Conservation (phyloP, 2,888 invertebrate species). For the Teinopalpus imperialis region DNA sequence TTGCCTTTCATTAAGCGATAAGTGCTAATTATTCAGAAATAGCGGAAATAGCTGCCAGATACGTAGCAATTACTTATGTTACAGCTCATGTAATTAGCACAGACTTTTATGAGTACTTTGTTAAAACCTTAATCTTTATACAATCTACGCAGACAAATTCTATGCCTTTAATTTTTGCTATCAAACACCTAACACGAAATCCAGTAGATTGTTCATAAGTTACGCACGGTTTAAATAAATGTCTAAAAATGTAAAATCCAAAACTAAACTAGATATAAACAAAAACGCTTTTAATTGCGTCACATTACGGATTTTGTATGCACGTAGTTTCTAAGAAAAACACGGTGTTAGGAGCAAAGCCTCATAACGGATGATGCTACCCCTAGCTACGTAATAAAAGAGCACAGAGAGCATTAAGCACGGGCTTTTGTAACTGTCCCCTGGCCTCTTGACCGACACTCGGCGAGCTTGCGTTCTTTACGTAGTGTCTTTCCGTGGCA, state of each 20-base stretch:
- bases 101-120: too few relatives aligned
- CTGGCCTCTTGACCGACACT: slow-evolving; percentile 49
- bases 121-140: too few relatives aligned
- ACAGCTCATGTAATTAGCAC: neutral
- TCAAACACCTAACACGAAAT: too few relatives aligned
- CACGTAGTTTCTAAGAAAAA: neutral
- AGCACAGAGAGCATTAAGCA: slow-evolving; percentile 6
- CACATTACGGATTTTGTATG: too few relatives aligned
- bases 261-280: too few relatives aligned
- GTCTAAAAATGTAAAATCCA: too few relatives aligned
- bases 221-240: too few relatives aligned
- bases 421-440: slow-evolving; percentile 40
- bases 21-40: slow-evolving; percentile 11
- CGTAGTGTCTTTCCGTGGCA: slow-evolving; percentile 21
- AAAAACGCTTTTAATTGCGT: neutral
- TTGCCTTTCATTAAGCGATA: slow-evolving; percentile 8
- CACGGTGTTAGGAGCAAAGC: neutral
- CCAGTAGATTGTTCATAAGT: too few relatives aligned
- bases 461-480: slow-evolving; percentile 21
- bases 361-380: slow-evolving; percentile 2
- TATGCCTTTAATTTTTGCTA: too few relatives aligned
- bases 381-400: slow-evolving; percentile 13
- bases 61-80: slow-evolving; percentile 4
- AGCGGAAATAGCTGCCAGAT: slow-evolving; percentile 7
- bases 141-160: too few relatives aligned